phyloP scores from a whole-genome alignment of 2,797 vertebrate genomes.

The Florisuga fusca region DNA sequence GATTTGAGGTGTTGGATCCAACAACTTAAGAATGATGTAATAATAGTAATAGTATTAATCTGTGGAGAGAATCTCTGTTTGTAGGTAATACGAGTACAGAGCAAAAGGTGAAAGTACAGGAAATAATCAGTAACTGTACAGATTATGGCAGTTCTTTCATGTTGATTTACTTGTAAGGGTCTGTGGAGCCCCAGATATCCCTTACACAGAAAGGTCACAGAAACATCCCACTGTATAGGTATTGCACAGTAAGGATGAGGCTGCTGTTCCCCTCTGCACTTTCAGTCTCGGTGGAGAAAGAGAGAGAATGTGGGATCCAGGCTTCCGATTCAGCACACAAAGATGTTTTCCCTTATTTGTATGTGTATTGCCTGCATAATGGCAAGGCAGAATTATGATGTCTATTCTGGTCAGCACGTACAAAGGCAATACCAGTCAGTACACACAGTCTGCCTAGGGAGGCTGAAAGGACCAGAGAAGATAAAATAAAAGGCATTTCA shows the following conservation, averaged over 20 bases:
- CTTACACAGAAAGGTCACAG: not conserved
- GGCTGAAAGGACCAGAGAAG: not conserved
- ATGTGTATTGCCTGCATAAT: not conserved
- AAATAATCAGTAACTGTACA: not conserved
- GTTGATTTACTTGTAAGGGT: not conserved
- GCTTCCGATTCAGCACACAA: not conserved
- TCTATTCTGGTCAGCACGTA: not conserved
- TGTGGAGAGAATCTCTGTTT: not conserved
- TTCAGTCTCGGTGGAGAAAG: not conserved
- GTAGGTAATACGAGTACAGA: not conserved
- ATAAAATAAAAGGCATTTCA: not conserved
- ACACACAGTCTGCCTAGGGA: accelerated
- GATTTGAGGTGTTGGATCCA: not conserved
- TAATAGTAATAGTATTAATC: not conserved
- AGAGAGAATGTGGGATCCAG: not conserved
- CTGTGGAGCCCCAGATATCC: not conserved
- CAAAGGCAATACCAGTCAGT: not conserved
- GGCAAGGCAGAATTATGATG: not conserved
- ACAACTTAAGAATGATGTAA: not conserved
- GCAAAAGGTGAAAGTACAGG: not conserved
- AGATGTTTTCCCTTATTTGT: not conserved
- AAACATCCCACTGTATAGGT: not conserved
- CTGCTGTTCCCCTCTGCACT: not conserved
- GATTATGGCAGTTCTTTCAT: not conserved
- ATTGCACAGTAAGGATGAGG: not conserved